Conservation (phyloP, 37 sponge, comb jelly and placozoan genomes). For the Spongia lamella region DNA sequence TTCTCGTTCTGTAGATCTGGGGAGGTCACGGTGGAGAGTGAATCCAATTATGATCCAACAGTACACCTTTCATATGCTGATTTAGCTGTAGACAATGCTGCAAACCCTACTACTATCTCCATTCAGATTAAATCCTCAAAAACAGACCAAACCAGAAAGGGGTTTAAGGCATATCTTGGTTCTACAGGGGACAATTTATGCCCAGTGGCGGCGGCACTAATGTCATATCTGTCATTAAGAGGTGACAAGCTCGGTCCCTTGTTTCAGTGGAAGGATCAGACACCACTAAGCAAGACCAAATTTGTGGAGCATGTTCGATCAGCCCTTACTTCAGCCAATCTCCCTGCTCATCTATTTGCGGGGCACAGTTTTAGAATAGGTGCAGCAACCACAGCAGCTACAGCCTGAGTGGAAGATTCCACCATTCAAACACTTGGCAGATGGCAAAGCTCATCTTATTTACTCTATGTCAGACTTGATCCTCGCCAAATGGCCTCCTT, state of each 20-base stretch:
- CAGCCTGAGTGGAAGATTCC: slow-evolving; percentile 3
- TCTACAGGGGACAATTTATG: background rate
- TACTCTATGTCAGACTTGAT: slow-evolving; percentile 10
- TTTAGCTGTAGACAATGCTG: background rate
- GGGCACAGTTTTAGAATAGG: slow-evolving; percentile 12
- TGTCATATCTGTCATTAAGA: background rate
- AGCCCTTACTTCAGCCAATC: background rate
- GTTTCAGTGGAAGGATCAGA: background rate
- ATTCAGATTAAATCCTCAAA: slow-evolving; percentile 7
- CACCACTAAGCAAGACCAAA: slow-evolving; percentile 1
- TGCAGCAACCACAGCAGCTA: slow-evolving; percentile 12
- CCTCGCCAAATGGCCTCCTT: no score
- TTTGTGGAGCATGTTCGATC: background rate
- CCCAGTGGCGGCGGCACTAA: background rate
- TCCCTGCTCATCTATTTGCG: background rate
- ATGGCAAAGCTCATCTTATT: slow-evolving; percentile 12
- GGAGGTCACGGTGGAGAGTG: slow-evolving; percentile 3
- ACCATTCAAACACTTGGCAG: slow-evolving; percentile 12
- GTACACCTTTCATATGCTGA: background rate
- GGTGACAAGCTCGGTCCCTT: slow-evolving; percentile 4
- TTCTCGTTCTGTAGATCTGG: slow-evolving; percentile 15
- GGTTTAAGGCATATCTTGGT: slow-evolving; percentile 1
- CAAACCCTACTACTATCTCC: background rate
- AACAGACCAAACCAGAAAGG: slow-evolving; percentile 9
- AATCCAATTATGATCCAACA: background rate